Conservation (phyloP, 2,888 invertebrate species). For the Hyles lineata region DNA sequence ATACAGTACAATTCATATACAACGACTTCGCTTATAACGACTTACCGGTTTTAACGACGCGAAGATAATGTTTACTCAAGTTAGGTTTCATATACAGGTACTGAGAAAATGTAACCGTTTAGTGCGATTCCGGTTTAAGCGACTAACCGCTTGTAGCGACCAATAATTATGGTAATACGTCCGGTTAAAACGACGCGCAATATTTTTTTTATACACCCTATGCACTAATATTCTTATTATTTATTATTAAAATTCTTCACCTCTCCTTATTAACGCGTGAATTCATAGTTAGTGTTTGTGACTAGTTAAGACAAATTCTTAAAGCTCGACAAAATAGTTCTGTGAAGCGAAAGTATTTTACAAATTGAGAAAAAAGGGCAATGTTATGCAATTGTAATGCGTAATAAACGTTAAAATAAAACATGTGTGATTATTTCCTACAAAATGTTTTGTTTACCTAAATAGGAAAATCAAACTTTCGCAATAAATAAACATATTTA, state of each 20-base stretch:
- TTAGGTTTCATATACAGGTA: neutral
- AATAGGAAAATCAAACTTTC: constrained; percentile 14
- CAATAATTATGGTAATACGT: neutral
- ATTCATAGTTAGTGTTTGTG: too few relatives aligned
- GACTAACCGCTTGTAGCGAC: too few relatives aligned
- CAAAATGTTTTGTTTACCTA: constrained; percentile 11
- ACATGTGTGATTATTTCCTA: neutral
- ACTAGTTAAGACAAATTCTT: too few relatives aligned
- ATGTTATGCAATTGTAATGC: too few relatives aligned
- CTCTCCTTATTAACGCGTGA: too few relatives aligned
- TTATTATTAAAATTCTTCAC: too few relatives aligned
- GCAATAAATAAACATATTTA: neutral
- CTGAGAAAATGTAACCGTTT: neutral
- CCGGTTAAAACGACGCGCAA: too few relatives aligned
- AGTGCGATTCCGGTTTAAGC: neutral
- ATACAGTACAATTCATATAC: neutral
- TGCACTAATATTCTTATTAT: too few relatives aligned
- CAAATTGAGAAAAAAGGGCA: too few relatives aligned
- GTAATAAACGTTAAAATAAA: too few relatives aligned
- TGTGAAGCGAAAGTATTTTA: neutral
- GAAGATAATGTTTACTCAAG: neutral
- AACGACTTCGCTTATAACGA: neutral
- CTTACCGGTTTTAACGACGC: neutral
- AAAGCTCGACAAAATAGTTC: neutral
- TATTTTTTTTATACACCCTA: too few relatives aligned